Conservation (phyloP, 1,140 invertebrate genomes). For the Drosophila murphyi region DNA sequence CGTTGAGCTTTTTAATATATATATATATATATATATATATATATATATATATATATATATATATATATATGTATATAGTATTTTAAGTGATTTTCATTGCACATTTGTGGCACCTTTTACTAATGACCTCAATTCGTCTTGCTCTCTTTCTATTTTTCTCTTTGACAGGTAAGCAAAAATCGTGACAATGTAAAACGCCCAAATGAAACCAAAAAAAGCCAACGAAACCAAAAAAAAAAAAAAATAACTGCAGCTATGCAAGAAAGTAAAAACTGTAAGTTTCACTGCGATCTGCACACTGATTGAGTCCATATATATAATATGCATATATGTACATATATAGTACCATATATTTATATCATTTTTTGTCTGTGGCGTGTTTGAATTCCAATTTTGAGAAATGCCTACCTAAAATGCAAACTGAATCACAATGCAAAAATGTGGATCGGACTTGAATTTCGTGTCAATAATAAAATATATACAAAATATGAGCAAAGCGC, state of each 20-base stretch:
- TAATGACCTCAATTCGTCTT: conserved; percentile 72
- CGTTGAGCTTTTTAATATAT: too few relatives aligned
- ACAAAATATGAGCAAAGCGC: conserved; percentile 17
- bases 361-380: conserved; percentile 3
- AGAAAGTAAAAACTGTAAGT: conserved; percentile 71
- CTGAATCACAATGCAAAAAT: conserved; percentile 64
- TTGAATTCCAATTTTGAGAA: conserved; percentile 23
- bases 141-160: conserved; percentile 64
- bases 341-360: neutral
- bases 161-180: conserved; percentile 73
- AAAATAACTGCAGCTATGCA: conserved; percentile 49
- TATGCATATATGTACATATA: conserved; percentile 5
- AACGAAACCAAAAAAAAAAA: conserved; percentile 13
- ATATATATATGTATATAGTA: neutral
- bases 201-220: conserved; percentile 25
- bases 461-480: conserved; percentile 71
- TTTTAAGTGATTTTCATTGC: conserved; percentile 37
- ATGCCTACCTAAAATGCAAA: conserved; percentile 59
- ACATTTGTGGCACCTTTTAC: conserved; percentile 56
- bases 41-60: too few relatives aligned
- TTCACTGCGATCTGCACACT: conserved; percentile 62
- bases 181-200: conserved; percentile 70
- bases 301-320: conserved; percentile 40
- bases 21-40: too few relatives aligned
- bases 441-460: conserved; percentile 58